Evolutionary conservation across 2,797 vertebrate species (phyloP).

Genomic region (Paedocypris micromegethes): DNA sequence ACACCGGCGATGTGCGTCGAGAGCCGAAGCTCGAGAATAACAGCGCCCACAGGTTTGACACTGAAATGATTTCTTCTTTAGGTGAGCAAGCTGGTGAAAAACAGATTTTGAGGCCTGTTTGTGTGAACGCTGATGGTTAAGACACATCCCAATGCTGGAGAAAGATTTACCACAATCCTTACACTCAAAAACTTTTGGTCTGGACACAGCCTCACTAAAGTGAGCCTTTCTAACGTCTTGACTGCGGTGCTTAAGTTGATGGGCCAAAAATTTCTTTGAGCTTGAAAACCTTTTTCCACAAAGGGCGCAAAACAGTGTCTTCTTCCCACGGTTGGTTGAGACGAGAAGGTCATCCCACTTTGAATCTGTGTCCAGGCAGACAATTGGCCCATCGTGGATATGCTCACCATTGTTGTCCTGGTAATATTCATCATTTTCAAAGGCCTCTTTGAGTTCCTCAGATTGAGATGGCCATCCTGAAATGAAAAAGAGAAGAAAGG

Average conservation of each 20-base stretch:
- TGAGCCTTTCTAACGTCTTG: conserved; percentile 45
- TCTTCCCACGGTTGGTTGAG: conserved; percentile 53
- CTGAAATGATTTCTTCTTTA: conserved; percentile 75
- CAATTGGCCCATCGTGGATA: conserved; percentile 53
- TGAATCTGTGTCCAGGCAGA: conserved; percentile 52
- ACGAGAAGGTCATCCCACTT: conserved; percentile 53
- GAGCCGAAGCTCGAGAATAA: conserved; percentile 74
- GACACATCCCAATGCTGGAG: conserved; percentile 62
- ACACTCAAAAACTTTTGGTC: conserved; percentile 63
- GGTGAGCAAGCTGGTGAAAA: conserved; percentile 67
- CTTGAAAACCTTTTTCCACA: conserved; percentile 58
- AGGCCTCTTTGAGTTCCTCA: conserved; percentile 65
- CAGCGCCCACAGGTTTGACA: conserved; percentile 71
- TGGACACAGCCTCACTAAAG: conserved; percentile 41
- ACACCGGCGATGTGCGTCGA: conserved; percentile 73
- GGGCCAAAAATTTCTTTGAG: conserved; percentile 56
- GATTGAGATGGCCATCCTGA: conserved; percentile 68
- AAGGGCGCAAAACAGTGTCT: conserved; percentile 55
- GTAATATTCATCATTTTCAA: conserved; percentile 60
- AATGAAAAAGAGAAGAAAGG: conserved; percentile 66
- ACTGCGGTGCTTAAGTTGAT: conserved; percentile 59
- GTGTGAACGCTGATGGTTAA: conserved; percentile 74
- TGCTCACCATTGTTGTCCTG: conserved; percentile 61
- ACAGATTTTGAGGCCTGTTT: conserved; percentile 69
- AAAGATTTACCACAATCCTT: conserved; percentile 72